phyloP scores from a whole-genome alignment of 2,888 invertebrate genomes.

The Drosophila stalkeri region DNA sequence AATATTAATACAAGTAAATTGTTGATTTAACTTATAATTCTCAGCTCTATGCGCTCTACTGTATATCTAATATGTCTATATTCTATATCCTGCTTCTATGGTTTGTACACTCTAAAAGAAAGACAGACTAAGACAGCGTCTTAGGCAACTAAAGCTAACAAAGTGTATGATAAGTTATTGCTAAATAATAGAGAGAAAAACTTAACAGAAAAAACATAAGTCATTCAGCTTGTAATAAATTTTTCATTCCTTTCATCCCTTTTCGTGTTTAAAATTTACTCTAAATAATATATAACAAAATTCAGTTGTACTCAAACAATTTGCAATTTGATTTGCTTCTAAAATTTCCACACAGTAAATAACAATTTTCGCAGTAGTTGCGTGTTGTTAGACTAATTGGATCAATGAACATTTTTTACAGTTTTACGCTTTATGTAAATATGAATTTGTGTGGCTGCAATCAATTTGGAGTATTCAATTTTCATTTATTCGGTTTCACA shows the following conservation, averaged over 20 bases:
- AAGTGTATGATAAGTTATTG: neutral
- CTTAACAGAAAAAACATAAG: too few species aligned
- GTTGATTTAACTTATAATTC: too few species aligned
- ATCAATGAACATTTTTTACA: neutral
- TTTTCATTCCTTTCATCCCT: too few species aligned
- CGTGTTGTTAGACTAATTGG: neutral
- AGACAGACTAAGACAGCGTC: neutral
- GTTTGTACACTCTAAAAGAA: neutral
- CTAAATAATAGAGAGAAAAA: too few species aligned
- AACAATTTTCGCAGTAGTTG: neutral
- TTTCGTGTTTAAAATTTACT: too few species aligned
- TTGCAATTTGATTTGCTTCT: neutral
- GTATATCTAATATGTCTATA: too few species aligned
- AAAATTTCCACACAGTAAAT: neutral
- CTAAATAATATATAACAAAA: neutral
- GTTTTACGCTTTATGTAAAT: conserved; percentile 12
- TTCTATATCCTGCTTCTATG: too few species aligned
- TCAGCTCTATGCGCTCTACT: too few species aligned
- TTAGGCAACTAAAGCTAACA: neutral
- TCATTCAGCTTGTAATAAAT: too few species aligned
- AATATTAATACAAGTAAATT: too few species aligned
- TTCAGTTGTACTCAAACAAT: neutral
- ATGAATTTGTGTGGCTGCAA: conserved; percentile 9
- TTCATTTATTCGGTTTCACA: conserved; percentile 27
- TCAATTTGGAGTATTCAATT: conserved; percentile 25